Evolutionary conservation across 2,113 vertebrate genomes (phyloP), one percentile per base, ranked within the genome.

Genomic region (Xerus inauris): DNA sequence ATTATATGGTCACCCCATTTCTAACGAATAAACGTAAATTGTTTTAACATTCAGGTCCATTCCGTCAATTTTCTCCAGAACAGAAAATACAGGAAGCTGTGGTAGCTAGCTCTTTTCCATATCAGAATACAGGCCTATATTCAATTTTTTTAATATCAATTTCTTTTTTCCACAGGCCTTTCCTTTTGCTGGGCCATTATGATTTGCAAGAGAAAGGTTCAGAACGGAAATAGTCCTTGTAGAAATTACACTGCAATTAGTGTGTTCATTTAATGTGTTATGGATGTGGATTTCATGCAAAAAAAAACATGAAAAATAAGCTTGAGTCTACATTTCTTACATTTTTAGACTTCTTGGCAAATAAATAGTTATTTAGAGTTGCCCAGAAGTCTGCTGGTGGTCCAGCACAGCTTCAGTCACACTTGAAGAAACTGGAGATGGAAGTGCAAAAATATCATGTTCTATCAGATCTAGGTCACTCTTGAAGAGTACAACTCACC

Each of bases 151-250:
- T 91, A 69, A 72, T 5, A 94, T 26, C 3, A 30, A 28, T 42
- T 85, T 11, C 20, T 93, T 91, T 91, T 95, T 71, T 82, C 67
- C 22, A 91, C 19, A 81, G 17, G 22, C 16, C 20, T 86, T 32
- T 64, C n/a, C 77, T 14, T 67, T 85, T 93, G 30, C 32, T 93
- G 28, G 13, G 51, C 13, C 24, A 87, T 77, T 93, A 64, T 92
- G 73, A 89, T 64, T 64, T 86, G 28, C 62, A 75, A 91, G 67
- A 94, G n/a, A 82, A 91, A 94, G 11, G 7, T 82, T 86, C 54
- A 67, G 49, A 12, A 26, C 54, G 32, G 75, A 95, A 83, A 79
- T 7, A 77, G 35, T 11, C 14, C 38, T 80, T 62, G 32, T 6
- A 73, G 67, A 91, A 86, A 86, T 73, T 89, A 35, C 85, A 75